Percentiles rank a stretch among this genome's conserved stretches.
Evolutionary conservation across 2,888 invertebrate species (phyloP).

Genomic region (Diarsia rubi): DNA sequence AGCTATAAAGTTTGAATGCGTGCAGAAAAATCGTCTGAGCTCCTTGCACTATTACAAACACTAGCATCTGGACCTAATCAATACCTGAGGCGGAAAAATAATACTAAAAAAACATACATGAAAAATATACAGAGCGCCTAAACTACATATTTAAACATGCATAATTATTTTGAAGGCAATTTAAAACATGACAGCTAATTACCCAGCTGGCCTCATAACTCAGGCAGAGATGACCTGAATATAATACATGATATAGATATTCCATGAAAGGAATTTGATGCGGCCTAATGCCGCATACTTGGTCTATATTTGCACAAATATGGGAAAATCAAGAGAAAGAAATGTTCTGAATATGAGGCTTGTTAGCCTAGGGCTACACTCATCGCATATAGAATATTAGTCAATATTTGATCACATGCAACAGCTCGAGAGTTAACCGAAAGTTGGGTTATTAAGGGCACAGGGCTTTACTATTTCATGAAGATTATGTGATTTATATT

Average conservation of each 20-base stretch:
- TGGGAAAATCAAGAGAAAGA: not conserved
- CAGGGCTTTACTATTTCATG: not conserved
- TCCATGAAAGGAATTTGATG: not conserved
- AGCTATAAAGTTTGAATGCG: no score
- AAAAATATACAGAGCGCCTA: not conserved
- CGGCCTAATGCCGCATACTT: not conserved
- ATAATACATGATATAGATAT: not conserved
- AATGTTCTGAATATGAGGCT: not conserved
- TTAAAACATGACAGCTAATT: constrained; percentile 21
- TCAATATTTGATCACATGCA: constrained; percentile 17
- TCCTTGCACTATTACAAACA: no score
- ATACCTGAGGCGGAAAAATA: not conserved
- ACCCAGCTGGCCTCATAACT: constrained; percentile 15
- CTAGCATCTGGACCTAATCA: not conserved
- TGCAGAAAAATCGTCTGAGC: no score
- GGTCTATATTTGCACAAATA: not conserved
- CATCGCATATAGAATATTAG: not conserved
- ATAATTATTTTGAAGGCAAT: constrained; percentile 24
- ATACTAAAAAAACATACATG: not conserved
- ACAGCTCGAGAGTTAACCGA: not conserved
- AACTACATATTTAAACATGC: not conserved
- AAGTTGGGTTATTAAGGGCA: not conserved
- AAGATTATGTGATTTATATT: not conserved
- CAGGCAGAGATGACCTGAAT: constrained; percentile 11
- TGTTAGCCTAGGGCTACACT: constrained; percentile 1